A percentile compares a stretch with the other conserved stretches of the same genome.
Evolutionary conservation across 2,888 invertebrate genomes (phyloP).

Genomic region (Ormyrus labotus): DNA sequence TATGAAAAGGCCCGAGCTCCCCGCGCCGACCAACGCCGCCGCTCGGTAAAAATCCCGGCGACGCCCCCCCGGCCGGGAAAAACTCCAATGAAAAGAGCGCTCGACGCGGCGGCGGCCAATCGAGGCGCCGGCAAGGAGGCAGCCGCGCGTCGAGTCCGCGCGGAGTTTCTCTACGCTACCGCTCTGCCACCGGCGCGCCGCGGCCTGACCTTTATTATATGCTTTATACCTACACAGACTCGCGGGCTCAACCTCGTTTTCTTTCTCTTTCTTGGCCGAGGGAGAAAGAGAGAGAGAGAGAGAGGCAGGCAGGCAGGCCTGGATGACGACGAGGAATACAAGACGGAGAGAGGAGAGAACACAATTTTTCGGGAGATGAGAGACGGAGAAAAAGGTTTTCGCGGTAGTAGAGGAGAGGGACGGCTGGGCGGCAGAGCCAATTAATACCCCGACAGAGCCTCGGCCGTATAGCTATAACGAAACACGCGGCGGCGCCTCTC

Average conservation of each 20-base stretch:
- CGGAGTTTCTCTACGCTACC: constrained; percentile 63
- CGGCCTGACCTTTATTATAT: constrained; percentile 57
- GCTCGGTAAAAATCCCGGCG: constrained; percentile 62
- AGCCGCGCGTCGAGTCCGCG: constrained; percentile 69
- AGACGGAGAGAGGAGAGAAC: constrained; percentile 47
- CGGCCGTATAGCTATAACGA: background rate
- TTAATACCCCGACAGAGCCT: constrained; percentile 67
- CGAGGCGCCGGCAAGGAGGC: constrained; percentile 31
- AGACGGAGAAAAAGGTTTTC: constrained; percentile 16
- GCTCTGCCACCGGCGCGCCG: constrained; percentile 3
- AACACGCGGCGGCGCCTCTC: background rate
- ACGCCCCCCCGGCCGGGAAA: constrained; percentile 69
- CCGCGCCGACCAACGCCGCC: constrained; percentile 6
- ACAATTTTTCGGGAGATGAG: constrained; percentile 5
- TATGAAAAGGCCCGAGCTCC: constrained; percentile 62
- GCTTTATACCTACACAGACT: constrained; percentile 42
- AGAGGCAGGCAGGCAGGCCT: constrained; percentile 50
- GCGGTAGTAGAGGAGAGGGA: constrained; percentile 2
- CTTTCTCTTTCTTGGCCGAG: constrained; percentile 16
- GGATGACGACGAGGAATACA: too few relatives aligned
- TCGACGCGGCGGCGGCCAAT: constrained; percentile 55
- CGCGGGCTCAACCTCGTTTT: background rate
- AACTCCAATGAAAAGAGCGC: constrained; percentile 66
- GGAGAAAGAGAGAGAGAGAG: constrained; percentile 46
- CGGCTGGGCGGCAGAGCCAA: constrained; percentile 64